A percentile compares a stretch with the other conserved stretches of the same genome.
Conservation (phyloP, 2,888 invertebrate genomes). For the Aleiodes testaceus region DNA sequence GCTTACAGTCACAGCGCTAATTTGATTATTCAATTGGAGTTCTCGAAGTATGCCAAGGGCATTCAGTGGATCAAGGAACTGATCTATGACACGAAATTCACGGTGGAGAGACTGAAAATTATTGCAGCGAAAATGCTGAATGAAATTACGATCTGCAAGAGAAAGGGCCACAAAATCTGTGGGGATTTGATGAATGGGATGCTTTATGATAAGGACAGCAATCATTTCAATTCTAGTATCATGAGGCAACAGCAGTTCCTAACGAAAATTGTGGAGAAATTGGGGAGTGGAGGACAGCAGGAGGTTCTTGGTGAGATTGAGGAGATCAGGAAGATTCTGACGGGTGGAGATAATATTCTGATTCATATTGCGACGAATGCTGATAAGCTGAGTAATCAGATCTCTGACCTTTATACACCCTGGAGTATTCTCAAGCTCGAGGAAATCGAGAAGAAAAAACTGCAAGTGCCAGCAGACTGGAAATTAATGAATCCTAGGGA, state of each 20-base stretch:
- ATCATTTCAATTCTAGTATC: conserved; percentile 81
- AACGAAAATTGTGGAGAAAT: conserved; percentile 77
- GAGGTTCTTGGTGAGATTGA: conserved; percentile 74
- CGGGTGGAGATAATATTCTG: conserved; percentile 77
- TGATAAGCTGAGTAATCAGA: conserved; percentile 74
- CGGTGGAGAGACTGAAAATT: conserved; percentile 83
- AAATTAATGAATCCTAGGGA: conserved; percentile 70
- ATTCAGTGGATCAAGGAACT: conserved; percentile 86
- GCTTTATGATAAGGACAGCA: conserved; percentile 80
- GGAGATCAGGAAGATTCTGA: conserved; percentile 77
- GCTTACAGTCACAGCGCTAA: conserved; percentile 81
- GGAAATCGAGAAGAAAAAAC: conserved; percentile 63
- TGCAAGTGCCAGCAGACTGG: conserved; percentile 74
- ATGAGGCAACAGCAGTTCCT: conserved; percentile 86
- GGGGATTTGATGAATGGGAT: conserved; percentile 77
- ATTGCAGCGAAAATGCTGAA: conserved; percentile 88
- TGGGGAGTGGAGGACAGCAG: conserved; percentile 75
- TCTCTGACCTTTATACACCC: conserved; percentile 74
- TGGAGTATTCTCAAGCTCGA: conserved; percentile 73
- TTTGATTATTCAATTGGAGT: conserved; percentile 84
- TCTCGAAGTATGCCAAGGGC: conserved; percentile 82
- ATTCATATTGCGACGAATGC: conserved; percentile 85
- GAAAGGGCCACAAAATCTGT: conserved; percentile 82
- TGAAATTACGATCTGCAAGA: conserved; percentile 84
- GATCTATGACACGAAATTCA: conserved; percentile 81